Percentiles rank a stretch among this genome's conserved stretches.
Conservation (phyloP, 2,113 vertebrate species). For the human (Homo sapiens) region GRCh38 chr11:33019001-33019500, state of each 20-base stretch:
- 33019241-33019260: not conserved
- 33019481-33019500: too few relatives aligned
- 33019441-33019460: too few relatives aligned
- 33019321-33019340: not conserved
- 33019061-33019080: not conserved
- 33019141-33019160: not conserved
- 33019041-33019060: not conserved
- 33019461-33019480: too few relatives aligned
- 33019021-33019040: not conserved
- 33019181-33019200: not conserved
- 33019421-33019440: too few relatives aligned
- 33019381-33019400: too few relatives aligned
- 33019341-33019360: not conserved
- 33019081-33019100: not conserved
- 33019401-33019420: too few relatives aligned
- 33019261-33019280: not conserved
- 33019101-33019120: not conserved
- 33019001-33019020: not conserved
- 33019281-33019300: not conserved
- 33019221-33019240: not conserved
- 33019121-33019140: not conserved
- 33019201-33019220: not conserved
- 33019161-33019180: not conserved
- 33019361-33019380: not conserved
- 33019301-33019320: not conserved